Evolutionary conservation across 2,888 invertebrate genomes (phyloP).

Genomic region (Tiliacea aurago): DNA sequence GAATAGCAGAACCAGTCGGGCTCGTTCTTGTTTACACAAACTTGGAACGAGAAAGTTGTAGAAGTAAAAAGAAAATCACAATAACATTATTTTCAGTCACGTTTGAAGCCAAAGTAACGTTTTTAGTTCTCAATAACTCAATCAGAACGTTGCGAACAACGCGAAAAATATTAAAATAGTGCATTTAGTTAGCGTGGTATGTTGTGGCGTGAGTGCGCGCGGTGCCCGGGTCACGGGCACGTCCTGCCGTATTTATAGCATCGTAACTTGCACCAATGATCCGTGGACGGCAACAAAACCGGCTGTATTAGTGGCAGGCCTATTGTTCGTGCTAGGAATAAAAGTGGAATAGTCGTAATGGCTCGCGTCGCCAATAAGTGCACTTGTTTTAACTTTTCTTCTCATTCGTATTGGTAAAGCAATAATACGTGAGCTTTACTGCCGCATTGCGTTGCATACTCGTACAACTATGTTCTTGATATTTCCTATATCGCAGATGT

Average conservation of each 20-base stretch:
- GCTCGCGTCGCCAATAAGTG: conserved; percentile 74
- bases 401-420: conserved; percentile 70
- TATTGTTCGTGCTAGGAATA: conserved; percentile 87
- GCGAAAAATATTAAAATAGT: conserved; percentile 65
- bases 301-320: conserved; percentile 79
- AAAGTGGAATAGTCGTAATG: conserved; percentile 80
- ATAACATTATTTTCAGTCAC: conserved; percentile 64
- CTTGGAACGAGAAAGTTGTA: conserved; percentile 41
- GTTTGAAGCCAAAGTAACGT: conserved; percentile 57
- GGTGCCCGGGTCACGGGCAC: conserved; percentile 85
- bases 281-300: conserved; percentile 82
- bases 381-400: conserved; percentile 82
- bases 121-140: conserved; percentile 59
- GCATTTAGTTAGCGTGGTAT: conserved; percentile 55
- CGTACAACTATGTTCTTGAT: conserved; percentile 70
- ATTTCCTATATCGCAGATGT: conserved; percentile 69
- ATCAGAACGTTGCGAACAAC: conserved; percentile 52
- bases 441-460: conserved; percentile 79
- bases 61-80: conserved; percentile 38
- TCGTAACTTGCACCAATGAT: conserved; percentile 87
- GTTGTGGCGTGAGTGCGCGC: conserved; percentile 61
- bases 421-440: conserved; percentile 78
- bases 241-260: conserved; percentile 87
- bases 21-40: conserved; percentile 45
- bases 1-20: conserved; percentile 41